Evolutionary conservation across 2,797 vertebrate genomes (phyloP).

Genomic region (Lepus oiostolus): DNA sequence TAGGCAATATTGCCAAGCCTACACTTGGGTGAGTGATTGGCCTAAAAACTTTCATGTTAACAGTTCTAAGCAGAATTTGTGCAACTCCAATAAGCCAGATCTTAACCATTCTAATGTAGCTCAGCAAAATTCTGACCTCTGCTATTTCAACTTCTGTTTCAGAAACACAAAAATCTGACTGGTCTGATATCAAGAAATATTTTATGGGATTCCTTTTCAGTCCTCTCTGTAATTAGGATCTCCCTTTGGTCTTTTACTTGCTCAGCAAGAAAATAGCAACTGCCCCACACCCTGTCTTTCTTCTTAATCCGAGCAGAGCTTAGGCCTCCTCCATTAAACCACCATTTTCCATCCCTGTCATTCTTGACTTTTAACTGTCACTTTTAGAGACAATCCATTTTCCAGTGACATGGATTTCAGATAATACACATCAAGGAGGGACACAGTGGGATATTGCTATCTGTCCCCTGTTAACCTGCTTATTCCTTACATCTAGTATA

Average conservation of each 20-base stretch:
- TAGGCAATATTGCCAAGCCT: neutral
- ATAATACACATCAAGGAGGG: neutral
- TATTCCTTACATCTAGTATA: neutral
- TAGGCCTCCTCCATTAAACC: neutral
- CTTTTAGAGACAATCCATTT: neutral
- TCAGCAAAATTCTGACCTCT: conserved; percentile 10
- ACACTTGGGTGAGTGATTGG: neutral
- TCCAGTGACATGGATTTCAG: neutral
- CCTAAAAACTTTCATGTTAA: neutral
- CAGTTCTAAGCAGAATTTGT: neutral
- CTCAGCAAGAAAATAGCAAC: neutral
- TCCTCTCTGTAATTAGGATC: neutral
- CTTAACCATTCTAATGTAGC: neutral
- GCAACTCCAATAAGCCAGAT: neutral
- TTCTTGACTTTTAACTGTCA: neutral
- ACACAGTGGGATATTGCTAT: neutral
- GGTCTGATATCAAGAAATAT: neutral
- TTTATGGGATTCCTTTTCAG: neutral
- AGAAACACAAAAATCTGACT: neutral
- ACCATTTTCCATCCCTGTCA: neutral
- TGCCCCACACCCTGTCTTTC: neutral
- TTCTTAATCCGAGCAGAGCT: neutral
- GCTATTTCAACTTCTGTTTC: neutral
- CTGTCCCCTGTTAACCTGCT: neutral
- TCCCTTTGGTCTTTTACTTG: conserved; percentile 4